These are phyloP conservation scores for Dasysyrphus tricinctus DNA, from an alignment of 2,888 invertebrate genomes.

Conservation along the genomic window DNA sequence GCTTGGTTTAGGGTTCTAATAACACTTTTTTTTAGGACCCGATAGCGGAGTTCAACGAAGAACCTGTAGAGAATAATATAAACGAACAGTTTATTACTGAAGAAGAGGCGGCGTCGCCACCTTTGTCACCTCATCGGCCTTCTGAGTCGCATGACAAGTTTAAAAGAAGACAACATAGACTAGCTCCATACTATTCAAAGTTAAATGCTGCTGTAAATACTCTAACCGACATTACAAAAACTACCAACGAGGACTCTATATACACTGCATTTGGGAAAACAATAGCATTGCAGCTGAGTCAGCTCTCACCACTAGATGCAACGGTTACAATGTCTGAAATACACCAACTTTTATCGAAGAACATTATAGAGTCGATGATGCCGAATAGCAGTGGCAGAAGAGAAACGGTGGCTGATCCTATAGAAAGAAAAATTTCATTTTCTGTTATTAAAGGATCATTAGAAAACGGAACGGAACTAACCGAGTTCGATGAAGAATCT, in stretches of 20 bases:
- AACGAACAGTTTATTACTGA: background rate
- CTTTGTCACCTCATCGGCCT: background rate
- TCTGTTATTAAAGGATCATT: background rate
- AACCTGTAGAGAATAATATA: background rate
- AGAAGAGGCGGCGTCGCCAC: background rate
- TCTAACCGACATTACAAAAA: slow-evolving; percentile 22
- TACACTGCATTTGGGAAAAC: slow-evolving; percentile 72
- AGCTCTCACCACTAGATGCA: slow-evolving; percentile 67
- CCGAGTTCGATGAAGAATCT: background rate
- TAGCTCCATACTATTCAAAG: slow-evolving; percentile 6
- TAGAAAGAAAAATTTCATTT: background rate
- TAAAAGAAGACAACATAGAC: background rate
- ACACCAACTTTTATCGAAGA: slow-evolving; percentile 46
- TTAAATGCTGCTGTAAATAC: background rate
- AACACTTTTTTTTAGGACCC: slow-evolving; percentile 6
- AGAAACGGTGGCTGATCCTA: too few relatives aligned
- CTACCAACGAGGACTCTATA: slow-evolving; percentile 29
- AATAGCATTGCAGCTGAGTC: slow-evolving; percentile 66
- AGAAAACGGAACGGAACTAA: background rate
- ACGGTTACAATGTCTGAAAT: slow-evolving; percentile 67
- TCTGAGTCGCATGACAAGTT: background rate
- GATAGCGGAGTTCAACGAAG: background rate
- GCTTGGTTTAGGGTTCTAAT: background rate
- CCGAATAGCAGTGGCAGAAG: background rate
- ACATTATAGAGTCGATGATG: slow-evolving; percentile 26